phyloP scores from a whole-genome alignment of 2,113 vertebrate genomes.

The Platycercus adscitus region DNA sequence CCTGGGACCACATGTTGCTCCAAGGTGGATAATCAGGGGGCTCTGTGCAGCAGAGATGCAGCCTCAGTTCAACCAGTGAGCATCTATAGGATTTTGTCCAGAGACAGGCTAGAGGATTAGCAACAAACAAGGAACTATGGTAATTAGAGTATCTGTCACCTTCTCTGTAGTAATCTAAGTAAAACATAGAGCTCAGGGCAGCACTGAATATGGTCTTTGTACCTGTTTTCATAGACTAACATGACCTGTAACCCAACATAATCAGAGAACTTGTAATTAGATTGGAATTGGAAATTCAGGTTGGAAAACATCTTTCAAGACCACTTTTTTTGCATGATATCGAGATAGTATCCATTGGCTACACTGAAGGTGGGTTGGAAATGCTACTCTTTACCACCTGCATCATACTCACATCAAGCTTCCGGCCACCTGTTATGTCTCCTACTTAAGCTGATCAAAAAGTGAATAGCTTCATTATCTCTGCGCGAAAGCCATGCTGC shows the following conservation, averaged over 20 bases:
- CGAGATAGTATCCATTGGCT: neutral
- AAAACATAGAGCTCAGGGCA: neutral
- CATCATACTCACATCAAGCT: neutral
- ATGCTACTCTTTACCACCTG: neutral
- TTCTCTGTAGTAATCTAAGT: too few relatives aligned
- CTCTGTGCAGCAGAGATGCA: neutral
- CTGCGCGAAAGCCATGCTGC: neutral
- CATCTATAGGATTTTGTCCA: neutral
- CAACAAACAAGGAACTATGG: neutral
- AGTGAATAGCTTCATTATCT: neutral
- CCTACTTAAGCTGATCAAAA: neutral
- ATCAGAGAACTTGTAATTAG: neutral
- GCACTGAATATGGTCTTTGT: neutral
- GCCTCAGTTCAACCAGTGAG: neutral
- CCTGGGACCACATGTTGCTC: too few relatives aligned
- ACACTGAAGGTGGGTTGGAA: neutral
- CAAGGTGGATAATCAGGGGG: neutral
- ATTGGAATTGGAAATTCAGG: neutral
- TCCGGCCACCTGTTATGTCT: neutral
- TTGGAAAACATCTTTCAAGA: neutral
- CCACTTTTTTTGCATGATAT: neutral
- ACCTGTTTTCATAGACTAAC: neutral
- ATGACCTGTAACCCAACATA: neutral
- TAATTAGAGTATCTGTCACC: accelerated
- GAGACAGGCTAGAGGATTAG: neutral